phyloP scores from a whole-genome alignment of 2,113 vertebrate genomes.

The Carlito syrichta region DNA sequence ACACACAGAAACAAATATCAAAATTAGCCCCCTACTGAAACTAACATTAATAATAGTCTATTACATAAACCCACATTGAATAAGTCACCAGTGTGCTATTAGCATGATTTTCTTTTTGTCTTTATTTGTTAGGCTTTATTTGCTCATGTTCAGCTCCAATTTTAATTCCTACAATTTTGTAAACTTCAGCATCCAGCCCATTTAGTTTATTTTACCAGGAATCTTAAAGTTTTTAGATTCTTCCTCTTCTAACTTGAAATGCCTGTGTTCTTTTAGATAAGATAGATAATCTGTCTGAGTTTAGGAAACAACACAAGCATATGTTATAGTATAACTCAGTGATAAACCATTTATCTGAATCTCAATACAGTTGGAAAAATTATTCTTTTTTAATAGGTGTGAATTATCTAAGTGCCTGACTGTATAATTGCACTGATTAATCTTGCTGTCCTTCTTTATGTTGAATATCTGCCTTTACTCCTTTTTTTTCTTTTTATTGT shows the following conservation, averaged over 20 bases:
- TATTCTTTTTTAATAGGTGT: neutral
- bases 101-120: neutral
- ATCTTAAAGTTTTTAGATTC: neutral
- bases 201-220: neutral
- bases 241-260: neutral
- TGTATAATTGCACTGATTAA: neutral
- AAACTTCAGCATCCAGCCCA: neutral
- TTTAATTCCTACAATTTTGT: neutral
- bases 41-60: neutral
- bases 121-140: neutral
- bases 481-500: neutral
- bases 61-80: neutral
- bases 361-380: neutral
- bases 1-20: neutral
- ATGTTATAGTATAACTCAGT: neutral
- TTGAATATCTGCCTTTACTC: neutral
- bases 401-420: neutral
- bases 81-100: neutral
- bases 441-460: neutral
- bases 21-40: neutral
- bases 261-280: neutral
- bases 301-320: neutral
- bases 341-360: neutral
- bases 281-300: neutral
- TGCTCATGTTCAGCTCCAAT: neutral